A percentile compares a stretch with the other conserved stretches of the same genome.
These are phyloP conservation scores for Austrolebias charrua DNA, from an alignment of 2,797 vertebrate genomes.

Conservation along the genomic window DNA sequence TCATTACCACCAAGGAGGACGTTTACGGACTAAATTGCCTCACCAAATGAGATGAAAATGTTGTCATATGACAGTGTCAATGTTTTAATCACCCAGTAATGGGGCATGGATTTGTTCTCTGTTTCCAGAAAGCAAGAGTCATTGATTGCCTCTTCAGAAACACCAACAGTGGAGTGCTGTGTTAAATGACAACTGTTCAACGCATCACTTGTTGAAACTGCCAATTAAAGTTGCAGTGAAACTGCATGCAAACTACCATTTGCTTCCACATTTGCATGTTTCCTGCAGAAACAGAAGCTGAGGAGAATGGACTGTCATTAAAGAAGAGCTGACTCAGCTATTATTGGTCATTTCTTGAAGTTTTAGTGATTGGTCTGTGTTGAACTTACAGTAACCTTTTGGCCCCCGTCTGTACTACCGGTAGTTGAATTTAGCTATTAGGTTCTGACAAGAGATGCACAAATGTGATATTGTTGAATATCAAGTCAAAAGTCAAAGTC, in stretches of 20 bases:
- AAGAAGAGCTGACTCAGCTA: neutral
- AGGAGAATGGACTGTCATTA: neutral
- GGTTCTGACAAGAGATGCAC: too few species aligned
- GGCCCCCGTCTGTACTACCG: too few species aligned
- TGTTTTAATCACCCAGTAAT: slow-evolving; percentile 16
- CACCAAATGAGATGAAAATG: slow-evolving; percentile 46
- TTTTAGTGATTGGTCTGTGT: too few species aligned
- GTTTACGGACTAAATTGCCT: slow-evolving; percentile 40
- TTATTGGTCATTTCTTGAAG: neutral
- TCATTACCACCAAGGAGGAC: slow-evolving; percentile 19
- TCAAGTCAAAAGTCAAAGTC: too few species aligned
- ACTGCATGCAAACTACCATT: neutral
- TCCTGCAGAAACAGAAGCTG: neutral
- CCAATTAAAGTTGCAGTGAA: neutral
- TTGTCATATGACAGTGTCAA: slow-evolving; percentile 30
- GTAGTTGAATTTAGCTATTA: too few species aligned
- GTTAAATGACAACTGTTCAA: slow-evolving; percentile 12
- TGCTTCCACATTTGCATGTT: slow-evolving; percentile 3
- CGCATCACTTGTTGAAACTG: neutral
- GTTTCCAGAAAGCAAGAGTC: slow-evolving; percentile 13
- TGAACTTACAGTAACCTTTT: neutral
- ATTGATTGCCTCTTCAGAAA: slow-evolving; percentile 2
- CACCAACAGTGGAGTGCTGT: neutral
- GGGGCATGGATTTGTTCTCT: neutral
- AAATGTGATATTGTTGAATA: too few species aligned